phyloP scores from a whole-genome alignment of 2,797 vertebrate genomes.

The Psittacula derbiana region DNA sequence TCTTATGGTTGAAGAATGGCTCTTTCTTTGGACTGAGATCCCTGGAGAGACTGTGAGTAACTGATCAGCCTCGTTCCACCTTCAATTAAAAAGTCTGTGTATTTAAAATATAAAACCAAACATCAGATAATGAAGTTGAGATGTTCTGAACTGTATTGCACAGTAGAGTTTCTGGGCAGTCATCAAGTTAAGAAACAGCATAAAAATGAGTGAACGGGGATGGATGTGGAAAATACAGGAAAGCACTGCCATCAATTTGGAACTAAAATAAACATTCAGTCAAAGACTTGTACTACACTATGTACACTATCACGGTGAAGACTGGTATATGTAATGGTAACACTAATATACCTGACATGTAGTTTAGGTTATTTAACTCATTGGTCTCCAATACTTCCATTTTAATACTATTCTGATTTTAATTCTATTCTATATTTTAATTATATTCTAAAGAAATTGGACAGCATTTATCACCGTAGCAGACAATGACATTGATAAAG shows the following conservation, averaged over 20 bases:
- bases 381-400: not conserved
- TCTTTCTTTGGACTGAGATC: slow-evolving; percentile 84
- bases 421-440: not conserved
- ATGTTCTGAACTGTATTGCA: not conserved
- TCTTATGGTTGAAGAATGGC: slow-evolving; percentile 82
- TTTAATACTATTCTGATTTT: not conserved
- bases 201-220: not conserved
- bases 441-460: not conserved
- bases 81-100: not conserved
- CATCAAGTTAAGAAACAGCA: not conserved
- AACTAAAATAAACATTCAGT: slow-evolving; percentile 64
- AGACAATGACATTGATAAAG: not conserved
- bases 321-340: not conserved
- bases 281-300: not conserved
- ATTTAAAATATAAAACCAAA: slow-evolving; percentile 14
- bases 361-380: not conserved
- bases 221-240: not conserved
- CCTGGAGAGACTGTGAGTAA: slow-evolving; percentile 92
- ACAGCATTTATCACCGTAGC: not conserved
- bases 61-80: not conserved
- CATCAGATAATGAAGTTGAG: not conserved
- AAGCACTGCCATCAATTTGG: slow-evolving; percentile 48
- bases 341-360: not conserved
- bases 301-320: not conserved
- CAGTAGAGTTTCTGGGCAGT: not conserved